Evolutionary conservation across 2,888 invertebrate genomes (phyloP).

Genomic region (Phyllotreta striolata): DNA sequence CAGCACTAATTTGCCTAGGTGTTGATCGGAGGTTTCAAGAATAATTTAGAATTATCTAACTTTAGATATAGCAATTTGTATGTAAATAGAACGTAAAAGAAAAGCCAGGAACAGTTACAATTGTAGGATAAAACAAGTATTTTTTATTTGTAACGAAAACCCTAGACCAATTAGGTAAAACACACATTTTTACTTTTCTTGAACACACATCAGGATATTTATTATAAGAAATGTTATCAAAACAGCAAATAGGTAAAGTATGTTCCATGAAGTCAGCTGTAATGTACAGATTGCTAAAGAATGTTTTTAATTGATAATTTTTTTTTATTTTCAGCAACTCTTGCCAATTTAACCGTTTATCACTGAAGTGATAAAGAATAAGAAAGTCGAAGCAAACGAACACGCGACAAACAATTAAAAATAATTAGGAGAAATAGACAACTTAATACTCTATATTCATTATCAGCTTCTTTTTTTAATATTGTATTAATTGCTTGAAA

Average conservation of each 20-base stretch:
- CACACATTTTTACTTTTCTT: conserved; percentile 22
- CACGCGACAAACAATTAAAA: conserved; percentile 20
- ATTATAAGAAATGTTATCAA: conserved; percentile 35
- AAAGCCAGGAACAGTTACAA: neutral
- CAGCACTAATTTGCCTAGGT: neutral
- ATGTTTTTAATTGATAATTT: conserved; percentile 37
- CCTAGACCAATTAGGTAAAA: conserved; percentile 11
- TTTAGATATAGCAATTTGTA: neutral
- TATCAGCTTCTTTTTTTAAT: neutral
- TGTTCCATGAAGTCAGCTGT: conserved; percentile 34
- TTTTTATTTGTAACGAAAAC: conserved; percentile 1
- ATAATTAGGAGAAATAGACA: conserved; percentile 1
- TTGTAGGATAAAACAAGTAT: neutral
- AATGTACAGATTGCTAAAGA: conserved; percentile 39
- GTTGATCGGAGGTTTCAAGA: neutral
- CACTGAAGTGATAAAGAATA: conserved; percentile 20
- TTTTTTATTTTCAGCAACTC: conserved; percentile 32
- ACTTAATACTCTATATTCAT: neutral
- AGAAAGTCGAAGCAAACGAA: conserved; percentile 30
- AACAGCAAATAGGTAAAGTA: conserved; percentile 37
- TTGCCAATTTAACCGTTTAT: conserved; percentile 28
- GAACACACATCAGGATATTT: conserved; percentile 16
- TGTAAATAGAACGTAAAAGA: neutral
- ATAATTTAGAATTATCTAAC: neutral
- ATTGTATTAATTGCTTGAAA: neutral